Conservation (phyloP, 2,888 invertebrate species). For the Dasysyrphus albostriatus region DNA sequence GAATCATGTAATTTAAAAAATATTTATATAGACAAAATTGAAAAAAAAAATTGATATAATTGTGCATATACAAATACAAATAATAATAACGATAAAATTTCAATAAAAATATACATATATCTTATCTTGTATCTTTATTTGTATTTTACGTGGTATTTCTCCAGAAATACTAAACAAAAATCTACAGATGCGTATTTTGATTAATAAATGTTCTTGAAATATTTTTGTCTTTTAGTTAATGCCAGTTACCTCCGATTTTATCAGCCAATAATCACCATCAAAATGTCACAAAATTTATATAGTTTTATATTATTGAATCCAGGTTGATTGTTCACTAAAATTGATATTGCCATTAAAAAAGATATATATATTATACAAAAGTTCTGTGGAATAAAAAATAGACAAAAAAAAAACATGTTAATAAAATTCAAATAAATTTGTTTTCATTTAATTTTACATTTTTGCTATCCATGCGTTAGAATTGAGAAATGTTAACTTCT, state of each 20-base stretch:
- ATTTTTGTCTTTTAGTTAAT: not conserved
- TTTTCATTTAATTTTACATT: not conserved
- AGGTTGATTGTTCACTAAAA: not conserved
- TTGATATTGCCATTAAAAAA: not conserved
- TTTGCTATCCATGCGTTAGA: not conserved
- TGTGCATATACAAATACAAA: too few species aligned
- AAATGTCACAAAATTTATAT: not conserved
- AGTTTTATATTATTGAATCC: not conserved
- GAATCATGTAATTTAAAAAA: too few species aligned
- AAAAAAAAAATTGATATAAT: too few species aligned
- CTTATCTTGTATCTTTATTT: too few species aligned
- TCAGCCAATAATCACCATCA: not conserved
- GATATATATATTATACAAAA: not conserved
- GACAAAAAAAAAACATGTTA: not conserved
- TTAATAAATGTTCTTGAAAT: constrained; percentile 5
- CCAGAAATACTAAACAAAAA: too few species aligned
- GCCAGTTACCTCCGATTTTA: constrained; percentile 10
- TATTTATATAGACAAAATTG: too few species aligned
- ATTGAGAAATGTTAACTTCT: not conserved
- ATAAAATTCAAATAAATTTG: not conserved
- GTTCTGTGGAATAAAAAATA: not conserved
- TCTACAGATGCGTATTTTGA: not conserved
- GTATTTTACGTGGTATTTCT: too few species aligned
- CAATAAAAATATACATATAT: too few species aligned
- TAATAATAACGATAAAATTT: too few species aligned